These are phyloP conservation scores for Lamprotornis superbus DNA, from an alignment of 2,113 vertebrate genomes.

Conservation along the genomic window DNA sequence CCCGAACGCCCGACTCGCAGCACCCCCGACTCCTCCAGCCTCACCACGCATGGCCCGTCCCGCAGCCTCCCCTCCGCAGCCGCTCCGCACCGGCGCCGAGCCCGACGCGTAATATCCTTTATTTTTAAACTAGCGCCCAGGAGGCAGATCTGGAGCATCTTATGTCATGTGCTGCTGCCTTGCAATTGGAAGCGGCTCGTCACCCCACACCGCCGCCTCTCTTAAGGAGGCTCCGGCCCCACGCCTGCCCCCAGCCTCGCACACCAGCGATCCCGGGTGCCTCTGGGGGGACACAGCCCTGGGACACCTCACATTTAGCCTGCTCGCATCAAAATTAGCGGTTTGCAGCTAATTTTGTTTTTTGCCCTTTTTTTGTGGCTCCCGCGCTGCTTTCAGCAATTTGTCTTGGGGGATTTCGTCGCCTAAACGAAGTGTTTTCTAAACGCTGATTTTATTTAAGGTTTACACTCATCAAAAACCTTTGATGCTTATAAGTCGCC, in stretches of 20 bases:
- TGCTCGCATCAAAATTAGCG: rapidly evolving
- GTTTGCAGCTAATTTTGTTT: not conserved
- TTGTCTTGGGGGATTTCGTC: not conserved
- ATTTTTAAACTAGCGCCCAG: constrained; percentile 76
- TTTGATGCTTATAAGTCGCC: not conserved
- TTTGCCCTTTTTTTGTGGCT: not conserved
- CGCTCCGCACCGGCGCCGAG: not conserved
- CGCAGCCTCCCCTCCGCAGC: not conserved
- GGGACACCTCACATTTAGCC: not conserved
- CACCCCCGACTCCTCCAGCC: not conserved
- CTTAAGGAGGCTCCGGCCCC: constrained; percentile 66
- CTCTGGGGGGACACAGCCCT: not conserved
- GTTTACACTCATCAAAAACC: not conserved
- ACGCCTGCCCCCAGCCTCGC: not conserved
- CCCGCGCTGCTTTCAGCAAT: not conserved
- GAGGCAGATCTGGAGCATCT: constrained; percentile 21
- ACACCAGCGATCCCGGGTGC: not conserved
- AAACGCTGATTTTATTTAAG: not conserved
- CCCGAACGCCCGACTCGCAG: rapidly evolving
- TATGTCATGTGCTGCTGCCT: constrained; percentile 67
- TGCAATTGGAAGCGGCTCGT: constrained; percentile 63
- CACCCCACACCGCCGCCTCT: constrained; percentile 83
- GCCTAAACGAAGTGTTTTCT: not conserved
- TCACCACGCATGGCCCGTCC: not conserved
- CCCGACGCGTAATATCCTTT: constrained; percentile 27